Base-by-base conservation (phyloP, 2,888 invertebrate species). In the Pediacus dermestoides region DNA sequence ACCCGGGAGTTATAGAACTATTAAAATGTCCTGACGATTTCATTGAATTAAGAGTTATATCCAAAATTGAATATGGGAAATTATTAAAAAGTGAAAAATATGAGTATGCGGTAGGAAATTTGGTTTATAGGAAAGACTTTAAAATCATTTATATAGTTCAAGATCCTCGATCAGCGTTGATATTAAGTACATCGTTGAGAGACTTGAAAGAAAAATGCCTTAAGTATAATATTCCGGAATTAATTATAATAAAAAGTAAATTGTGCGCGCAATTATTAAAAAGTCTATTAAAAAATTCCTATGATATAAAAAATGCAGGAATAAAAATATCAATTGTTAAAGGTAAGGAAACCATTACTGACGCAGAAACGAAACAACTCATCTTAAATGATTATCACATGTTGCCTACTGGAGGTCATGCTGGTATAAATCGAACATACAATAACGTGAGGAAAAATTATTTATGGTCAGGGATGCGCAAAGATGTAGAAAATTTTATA, bases 1-100 rank as follows among this genome's bases (percentile, higher is more conserved):
- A 38, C 14, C 18, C 48, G 15, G 42, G 34, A 18, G 22, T 42
- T 18, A 32, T 43, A 10, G 42, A 46, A 37, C 13, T 43, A 16
- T 27, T 46, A 16, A 34, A 39, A 26, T 25, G 21, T n/a, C 45
- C 45, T 2, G 8, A 28, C 22, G 21, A 42, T 14, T 32, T 18
- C 4, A 14, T 42, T 12, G 39, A 46, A 32, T 37, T 48, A 14
- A 3, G 13, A 13, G 13, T 14, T 9, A 11, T 28, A 13, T 7
- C 12, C 3, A 28, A 13, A 3, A 8, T 7, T 4, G 3, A 28
- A 11, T 13, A 13, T 11, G 3, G n/a, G 4, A 14, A 11, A 13
- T 7, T 28, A 13, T 4, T 28, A 3, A 28, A 14, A n/a, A 28
- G 8, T 2, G 3, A 3, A 13, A 28, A 28, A 4, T 3, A 28